Percentiles rank a stretch among this genome's conserved stretches.
Evolutionary conservation across 1,140 invertebrate genomes (phyloP).

Genomic region (Planococcus citri): DNA sequence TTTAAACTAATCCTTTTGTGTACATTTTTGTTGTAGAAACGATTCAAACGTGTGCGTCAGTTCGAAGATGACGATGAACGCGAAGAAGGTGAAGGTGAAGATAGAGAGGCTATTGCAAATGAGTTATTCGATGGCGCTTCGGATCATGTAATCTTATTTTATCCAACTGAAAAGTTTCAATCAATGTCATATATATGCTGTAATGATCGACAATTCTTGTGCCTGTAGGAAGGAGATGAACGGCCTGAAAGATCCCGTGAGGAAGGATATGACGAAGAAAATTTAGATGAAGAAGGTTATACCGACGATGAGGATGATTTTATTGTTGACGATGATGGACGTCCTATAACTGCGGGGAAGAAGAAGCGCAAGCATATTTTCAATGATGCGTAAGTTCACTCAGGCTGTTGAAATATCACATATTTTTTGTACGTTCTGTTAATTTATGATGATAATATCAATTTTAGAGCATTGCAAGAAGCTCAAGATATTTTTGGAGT

Average conservation of each 20-base stretch:
- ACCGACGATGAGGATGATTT: slow-evolving; percentile 88
- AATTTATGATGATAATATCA: background rate
- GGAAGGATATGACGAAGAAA: slow-evolving; percentile 53
- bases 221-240: slow-evolving; percentile 58
- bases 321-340: slow-evolving; percentile 92
- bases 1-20: background rate
- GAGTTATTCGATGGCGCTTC: slow-evolving; percentile 67
- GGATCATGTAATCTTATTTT: slow-evolving; percentile 54
- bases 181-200: no score
- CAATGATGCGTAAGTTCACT: slow-evolving; percentile 66
- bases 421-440: background rate
- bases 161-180: background rate
- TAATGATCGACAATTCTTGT: no score
- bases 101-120: slow-evolving; percentile 72
- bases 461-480: slow-evolving; percentile 82
- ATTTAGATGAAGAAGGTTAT: slow-evolving; percentile 56
- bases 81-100: slow-evolving; percentile 57
- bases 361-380: slow-evolving; percentile 82
- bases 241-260: slow-evolving; percentile 52
- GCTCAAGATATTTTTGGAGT: slow-evolving; percentile 99
- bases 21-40: slow-evolving; percentile 46
- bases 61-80: slow-evolving; percentile 81
- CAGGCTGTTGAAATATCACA: background rate
- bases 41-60: slow-evolving; percentile 69
- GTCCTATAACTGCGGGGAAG: slow-evolving; percentile 73